phyloP scores from a whole-genome alignment of 2,113 vertebrate genomes.

The Macaca mulatta region DNA sequence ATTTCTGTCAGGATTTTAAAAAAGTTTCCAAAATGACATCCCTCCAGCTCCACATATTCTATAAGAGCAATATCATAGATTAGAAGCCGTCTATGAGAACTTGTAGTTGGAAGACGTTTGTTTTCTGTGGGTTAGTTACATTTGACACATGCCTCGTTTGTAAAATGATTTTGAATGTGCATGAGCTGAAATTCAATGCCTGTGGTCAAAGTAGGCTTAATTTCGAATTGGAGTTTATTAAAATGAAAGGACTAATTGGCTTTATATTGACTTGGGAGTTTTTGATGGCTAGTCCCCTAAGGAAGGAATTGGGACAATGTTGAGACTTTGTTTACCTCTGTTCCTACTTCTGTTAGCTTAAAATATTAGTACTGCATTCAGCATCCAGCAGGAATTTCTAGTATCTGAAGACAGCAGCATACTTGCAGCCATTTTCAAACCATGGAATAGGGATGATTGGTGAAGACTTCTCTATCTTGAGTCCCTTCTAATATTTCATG shows the following conservation, averaged over 20 bases:
- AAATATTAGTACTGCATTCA: background rate
- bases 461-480: background rate
- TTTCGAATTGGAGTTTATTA: conserved; percentile 27
- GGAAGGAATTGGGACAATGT: background rate
- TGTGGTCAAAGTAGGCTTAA: background rate
- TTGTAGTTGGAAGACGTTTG: background rate
- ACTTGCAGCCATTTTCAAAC: background rate
- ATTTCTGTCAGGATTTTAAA: background rate
- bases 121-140: background rate
- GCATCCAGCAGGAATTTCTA: background rate
- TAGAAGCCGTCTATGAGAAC: background rate
- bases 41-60: background rate
- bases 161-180: background rate
- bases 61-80: background rate
- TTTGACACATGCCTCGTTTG: background rate
- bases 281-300: background rate
- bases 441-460: background rate
- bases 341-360: background rate
- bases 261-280: background rate
- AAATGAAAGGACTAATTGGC: background rate
- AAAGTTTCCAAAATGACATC: background rate
- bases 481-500: background rate
- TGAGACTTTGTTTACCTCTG: background rate
- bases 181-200: background rate
- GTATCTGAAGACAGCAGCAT: background rate